Percentiles rank a stretch among this genome's conserved stretches.
phyloP scores from a whole-genome alignment of 2,113 vertebrate species.

The Rhombomys opimus region DNA sequence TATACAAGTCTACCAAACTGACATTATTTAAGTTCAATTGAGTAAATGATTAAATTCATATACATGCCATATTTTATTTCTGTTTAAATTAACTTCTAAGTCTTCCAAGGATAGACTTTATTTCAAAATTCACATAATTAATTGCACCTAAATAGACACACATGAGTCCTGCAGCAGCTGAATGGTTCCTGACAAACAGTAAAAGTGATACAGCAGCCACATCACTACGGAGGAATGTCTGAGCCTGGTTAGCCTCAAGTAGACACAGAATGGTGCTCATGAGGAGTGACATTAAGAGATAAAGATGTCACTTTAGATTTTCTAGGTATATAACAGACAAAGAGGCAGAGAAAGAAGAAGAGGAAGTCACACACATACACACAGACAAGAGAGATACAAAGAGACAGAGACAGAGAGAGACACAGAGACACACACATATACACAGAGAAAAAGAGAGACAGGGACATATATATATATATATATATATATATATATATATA shows the following conservation, averaged over 20 bases:
- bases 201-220: not conserved
- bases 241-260: not conserved
- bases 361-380: accelerated
- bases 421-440: not conserved
- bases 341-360: not conserved
- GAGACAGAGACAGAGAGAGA: not conserved
- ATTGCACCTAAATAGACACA: not conserved
- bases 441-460: not conserved
- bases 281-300: conserved; percentile 33
- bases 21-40: conserved; percentile 29
- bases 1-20: conserved; percentile 20
- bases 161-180: not conserved
- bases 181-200: conserved; percentile 26
- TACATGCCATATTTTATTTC: not conserved
- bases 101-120: conserved; percentile 17
- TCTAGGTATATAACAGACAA: conserved; percentile 20
- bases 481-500: not conserved
- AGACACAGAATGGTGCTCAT: not conserved
- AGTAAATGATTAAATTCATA: conserved; percentile 54
- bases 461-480: too few species aligned
- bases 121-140: conserved; percentile 44
- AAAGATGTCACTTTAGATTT: conserved; percentile 44
- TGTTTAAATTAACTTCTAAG: conserved; percentile 28
- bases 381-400: accelerated
- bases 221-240: conserved; percentile 2